phyloP scores from a whole-genome alignment of 2,113 vertebrate species.

The Aptenodytes patagonicus region DNA sequence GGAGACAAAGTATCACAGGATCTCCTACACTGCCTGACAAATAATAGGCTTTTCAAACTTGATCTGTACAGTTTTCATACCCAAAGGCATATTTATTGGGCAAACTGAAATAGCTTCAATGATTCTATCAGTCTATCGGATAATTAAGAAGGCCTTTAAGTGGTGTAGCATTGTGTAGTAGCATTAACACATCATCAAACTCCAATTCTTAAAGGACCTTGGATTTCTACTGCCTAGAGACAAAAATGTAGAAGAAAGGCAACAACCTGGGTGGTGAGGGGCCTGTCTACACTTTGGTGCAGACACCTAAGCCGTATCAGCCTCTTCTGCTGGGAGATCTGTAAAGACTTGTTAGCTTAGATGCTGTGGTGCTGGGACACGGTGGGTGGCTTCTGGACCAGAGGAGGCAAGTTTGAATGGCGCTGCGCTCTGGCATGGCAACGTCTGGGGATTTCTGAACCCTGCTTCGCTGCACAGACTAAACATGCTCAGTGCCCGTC shows the following conservation, averaged over 20 bases:
- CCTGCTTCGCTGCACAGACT: neutral
- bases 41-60: neutral
- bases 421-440: neutral
- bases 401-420: rapidly evolving
- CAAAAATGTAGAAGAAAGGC: neutral
- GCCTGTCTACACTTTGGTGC: neutral
- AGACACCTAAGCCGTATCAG: neutral
- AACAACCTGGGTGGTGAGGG: neutral
- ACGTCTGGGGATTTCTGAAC: neutral
- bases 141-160: neutral
- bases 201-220: neutral
- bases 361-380: neutral
- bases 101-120: neutral
- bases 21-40: neutral
- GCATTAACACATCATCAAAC: neutral
- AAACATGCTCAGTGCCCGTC: neutral
- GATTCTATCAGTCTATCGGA: neutral
- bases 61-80: neutral
- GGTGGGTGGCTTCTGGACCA: neutral
- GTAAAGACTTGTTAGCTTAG: neutral
- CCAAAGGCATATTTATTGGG: neutral
- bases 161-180: neutral
- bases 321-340: neutral
- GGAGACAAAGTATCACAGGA: neutral
- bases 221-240: neutral